Percentiles rank a stretch among this genome's conserved stretches.
phyloP scores from a whole-genome alignment of 2,888 invertebrate genomes.

The Chouioia cunea region DNA sequence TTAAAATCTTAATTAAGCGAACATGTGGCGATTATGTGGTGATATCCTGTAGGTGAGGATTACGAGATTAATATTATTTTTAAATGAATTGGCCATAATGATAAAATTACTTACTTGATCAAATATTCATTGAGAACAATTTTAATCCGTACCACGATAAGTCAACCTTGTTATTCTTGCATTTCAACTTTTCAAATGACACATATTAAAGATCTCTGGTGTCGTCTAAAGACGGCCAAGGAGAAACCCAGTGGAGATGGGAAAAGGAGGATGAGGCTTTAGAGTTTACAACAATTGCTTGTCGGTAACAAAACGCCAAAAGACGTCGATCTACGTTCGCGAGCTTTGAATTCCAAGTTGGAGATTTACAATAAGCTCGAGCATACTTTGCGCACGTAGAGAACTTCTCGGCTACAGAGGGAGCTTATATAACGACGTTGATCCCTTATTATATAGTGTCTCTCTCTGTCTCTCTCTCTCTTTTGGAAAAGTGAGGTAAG shows the following conservation, averaged over 20 bases:
- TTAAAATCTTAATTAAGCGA: no score
- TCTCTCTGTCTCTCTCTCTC: not conserved
- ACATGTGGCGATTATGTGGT: no score
- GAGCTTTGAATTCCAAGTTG: slow-evolving; percentile 35
- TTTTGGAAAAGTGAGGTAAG: slow-evolving; percentile 2
- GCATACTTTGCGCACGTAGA: slow-evolving; percentile 16
- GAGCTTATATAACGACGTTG: slow-evolving; percentile 31
- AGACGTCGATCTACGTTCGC: not conserved
- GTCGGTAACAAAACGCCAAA: not conserved
- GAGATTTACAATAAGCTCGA: slow-evolving; percentile 38
- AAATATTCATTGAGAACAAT: no score
- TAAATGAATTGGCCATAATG: no score
- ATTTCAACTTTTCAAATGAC: no score
- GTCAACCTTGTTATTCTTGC: no score
- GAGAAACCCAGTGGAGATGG: not conserved
- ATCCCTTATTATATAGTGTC: slow-evolving; percentile 34
- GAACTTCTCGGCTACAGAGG: not conserved
- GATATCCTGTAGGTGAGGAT: no score
- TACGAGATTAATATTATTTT: no score
- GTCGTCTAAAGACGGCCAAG: no score
- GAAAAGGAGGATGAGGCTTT: not conserved
- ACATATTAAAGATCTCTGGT: no score
- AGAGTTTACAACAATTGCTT: not conserved
- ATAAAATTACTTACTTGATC: no score
- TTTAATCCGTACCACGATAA: no score